phyloP scores from a whole-genome alignment of 2,797 vertebrate genomes.

The Vultur gryphus region DNA sequence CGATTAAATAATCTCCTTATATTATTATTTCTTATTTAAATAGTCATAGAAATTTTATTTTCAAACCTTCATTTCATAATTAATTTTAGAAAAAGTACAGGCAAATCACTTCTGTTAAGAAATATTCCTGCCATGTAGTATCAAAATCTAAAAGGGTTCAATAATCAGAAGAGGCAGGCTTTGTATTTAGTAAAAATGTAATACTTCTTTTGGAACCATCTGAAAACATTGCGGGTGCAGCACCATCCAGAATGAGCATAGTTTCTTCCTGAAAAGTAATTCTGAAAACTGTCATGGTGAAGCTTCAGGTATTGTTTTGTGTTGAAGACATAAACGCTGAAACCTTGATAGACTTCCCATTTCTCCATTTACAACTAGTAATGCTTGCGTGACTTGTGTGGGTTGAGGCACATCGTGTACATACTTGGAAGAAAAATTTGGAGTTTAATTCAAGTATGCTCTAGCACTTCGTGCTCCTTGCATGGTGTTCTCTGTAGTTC shows the following conservation, averaged over 20 bases:
- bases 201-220: not conserved
- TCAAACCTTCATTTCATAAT: not conserved
- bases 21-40: not conserved
- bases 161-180: no score
- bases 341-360: not conserved
- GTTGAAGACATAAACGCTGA: not conserved
- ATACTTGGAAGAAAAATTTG: not conserved
- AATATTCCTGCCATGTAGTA: not conserved
- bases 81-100: not conserved
- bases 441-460: not conserved
- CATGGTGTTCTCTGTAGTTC: no score
- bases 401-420: rapidly evolving
- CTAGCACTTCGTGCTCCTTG: rapidly evolving
- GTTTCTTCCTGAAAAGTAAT: not conserved
- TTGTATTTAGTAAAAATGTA: not conserved
- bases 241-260: no score
- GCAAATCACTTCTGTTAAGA: not conserved
- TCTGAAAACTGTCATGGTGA: not conserved
- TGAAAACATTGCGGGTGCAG: not conserved
- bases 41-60: not conserved
- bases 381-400: not conserved
- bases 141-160: not conserved
- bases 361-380: not conserved
- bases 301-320: not conserved
- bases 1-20: not conserved